Evolutionary conservation across 1,140 invertebrate species (phyloP), one percentile per base, ranked within the genome.

Genomic region (Drosophila nasuta): DNA sequence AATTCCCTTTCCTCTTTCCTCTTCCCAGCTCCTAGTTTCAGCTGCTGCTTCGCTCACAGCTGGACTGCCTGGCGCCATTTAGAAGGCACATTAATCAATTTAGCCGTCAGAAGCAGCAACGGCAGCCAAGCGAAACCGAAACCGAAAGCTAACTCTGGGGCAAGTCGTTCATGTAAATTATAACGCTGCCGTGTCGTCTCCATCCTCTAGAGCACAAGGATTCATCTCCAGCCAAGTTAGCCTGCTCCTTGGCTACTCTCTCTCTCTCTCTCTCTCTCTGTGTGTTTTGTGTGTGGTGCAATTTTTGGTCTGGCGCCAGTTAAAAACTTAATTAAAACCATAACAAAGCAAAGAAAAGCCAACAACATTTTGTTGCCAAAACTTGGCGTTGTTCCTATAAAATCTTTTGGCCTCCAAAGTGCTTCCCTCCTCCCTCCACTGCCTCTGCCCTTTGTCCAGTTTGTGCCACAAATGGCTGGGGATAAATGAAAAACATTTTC

Each of bases 261-360:
- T 25, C 10, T 25, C 28, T 38, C 3, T 15, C 1, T 20, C 4
- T 28, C 5, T n/a, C 7, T n/a, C n/a, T n/a, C n/a, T n/a, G 11
- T 48, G 13, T 48, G 7, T 41, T 5, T 71, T 63, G 41, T 62
- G 72, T 68, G 68, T 71, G 65, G 64, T 76, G 82, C 75, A 77
- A 10, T 81, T 79, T 83, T 78, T 86, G 79, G 75, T 78, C 82
- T 65, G 72, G 80, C 80, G 82, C 82, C 82, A 87, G 85, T 88
- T 83, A 87, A 87, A 75, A 88, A 88, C 83, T 88, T 88, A 88
- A 88, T 88, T 88, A 88, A 88, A 88, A 88, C 74, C 85, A 89
- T 75, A 88, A 88, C 83, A 88, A 83, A 88, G 82, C n/a, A 52
- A 52, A 28, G 41, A 76, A 67, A 82, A 86, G 57, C 58, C 57